phyloP scores from a whole-genome alignment of 2,888 invertebrate species.

The Tipula vernalis region DNA sequence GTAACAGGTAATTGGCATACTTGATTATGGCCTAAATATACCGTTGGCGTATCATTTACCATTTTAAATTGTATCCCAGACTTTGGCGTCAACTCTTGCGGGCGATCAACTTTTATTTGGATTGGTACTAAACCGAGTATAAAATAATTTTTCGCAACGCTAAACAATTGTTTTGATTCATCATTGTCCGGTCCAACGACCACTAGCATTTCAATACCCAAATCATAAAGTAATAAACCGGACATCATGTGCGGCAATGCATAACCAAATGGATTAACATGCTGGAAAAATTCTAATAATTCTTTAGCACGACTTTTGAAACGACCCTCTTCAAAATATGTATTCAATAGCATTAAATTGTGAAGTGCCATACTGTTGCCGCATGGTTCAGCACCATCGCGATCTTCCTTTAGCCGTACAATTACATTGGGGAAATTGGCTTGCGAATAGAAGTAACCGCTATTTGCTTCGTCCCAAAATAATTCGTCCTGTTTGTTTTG shows the following conservation, averaged over 20 bases:
- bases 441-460: constrained; percentile 67
- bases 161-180: constrained; percentile 26
- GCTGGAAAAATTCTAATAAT: constrained; percentile 28
- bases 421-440: constrained; percentile 55
- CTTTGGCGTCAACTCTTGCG: constrained; percentile 25
- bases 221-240: constrained; percentile 26
- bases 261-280: constrained; percentile 27
- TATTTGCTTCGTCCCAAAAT: constrained; percentile 68
- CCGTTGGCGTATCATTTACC: constrained; percentile 31
- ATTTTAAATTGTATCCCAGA: constrained; percentile 31
- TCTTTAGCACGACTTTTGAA: constrained; percentile 24
- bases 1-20: constrained; percentile 34
- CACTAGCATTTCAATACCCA: constrained; percentile 31
- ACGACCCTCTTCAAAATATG: constrained; percentile 42
- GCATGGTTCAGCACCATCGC: constrained; percentile 90
- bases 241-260: constrained; percentile 35
- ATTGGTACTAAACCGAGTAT: constrained; percentile 34
- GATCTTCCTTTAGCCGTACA: constrained; percentile 76
- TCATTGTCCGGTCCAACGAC: constrained; percentile 32
- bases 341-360: constrained; percentile 64
- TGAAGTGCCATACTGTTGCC: constrained; percentile 79
- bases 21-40: constrained; percentile 34
- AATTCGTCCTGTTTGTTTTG: constrained; percentile 66
- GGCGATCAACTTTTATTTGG: constrained; percentile 24
- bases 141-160: constrained; percentile 30